Evolutionary conservation across 2,113 vertebrate species (phyloP).

Genomic region (Corythornis cristatus): DNA sequence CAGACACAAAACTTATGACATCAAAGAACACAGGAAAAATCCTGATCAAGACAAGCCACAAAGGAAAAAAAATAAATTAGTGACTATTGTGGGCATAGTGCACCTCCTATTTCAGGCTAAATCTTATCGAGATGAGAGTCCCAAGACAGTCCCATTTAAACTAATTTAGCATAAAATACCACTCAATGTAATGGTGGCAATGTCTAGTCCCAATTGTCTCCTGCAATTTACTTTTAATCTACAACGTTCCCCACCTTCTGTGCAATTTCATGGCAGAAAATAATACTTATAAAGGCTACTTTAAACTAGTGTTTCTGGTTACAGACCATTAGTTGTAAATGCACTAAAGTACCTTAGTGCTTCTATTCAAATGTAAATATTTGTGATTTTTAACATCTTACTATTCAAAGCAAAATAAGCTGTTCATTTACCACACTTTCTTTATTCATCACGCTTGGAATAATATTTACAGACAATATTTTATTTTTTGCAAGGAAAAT

Average conservation of each 20-base stretch:
- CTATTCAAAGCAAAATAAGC: constrained; percentile 48
- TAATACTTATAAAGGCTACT: neutral
- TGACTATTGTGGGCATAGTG: neutral
- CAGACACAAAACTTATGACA: neutral
- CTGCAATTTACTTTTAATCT: constrained; percentile 47
- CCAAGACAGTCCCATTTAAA: constrained; percentile 5
- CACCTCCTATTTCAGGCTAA: neutral
- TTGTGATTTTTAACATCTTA: constrained; percentile 17
- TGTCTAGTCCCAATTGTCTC: neutral
- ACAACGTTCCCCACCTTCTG: neutral
- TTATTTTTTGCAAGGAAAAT: constrained; percentile 9
- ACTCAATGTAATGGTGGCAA: neutral
- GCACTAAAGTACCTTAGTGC: neutral
- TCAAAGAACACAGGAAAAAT: neutral
- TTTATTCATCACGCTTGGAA: constrained; percentile 42
- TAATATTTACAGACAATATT: constrained; percentile 30
- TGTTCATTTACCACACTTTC: constrained; percentile 3
- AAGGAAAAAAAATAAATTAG: neutral
- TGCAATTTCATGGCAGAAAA: constrained; percentile 14
- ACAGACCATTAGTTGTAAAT: constrained; percentile 13
- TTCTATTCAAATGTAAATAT: constrained; percentile 33
- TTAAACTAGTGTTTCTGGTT: constrained; percentile 24
- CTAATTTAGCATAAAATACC: constrained; percentile 24
- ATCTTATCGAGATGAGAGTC: neutral
- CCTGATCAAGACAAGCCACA: neutral